Percentiles rank a stretch among this genome's conserved stretches.
Evolutionary conservation across 2,888 invertebrate genomes (phyloP).

Genomic region (Pollenia angustigena): DNA sequence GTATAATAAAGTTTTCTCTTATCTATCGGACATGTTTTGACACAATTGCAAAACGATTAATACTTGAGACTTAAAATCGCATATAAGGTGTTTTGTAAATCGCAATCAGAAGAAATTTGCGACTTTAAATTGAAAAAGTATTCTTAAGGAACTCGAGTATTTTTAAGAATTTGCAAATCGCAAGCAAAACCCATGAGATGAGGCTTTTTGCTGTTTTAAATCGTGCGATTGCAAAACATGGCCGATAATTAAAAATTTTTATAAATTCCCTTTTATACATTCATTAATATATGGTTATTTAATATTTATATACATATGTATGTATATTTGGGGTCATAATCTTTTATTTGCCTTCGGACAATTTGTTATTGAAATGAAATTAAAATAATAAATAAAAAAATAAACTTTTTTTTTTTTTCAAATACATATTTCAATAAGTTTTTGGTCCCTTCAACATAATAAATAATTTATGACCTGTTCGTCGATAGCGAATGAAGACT

Average conservation of each 20-base stretch:
- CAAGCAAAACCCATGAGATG: too few relatives aligned
- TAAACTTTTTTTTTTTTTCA: conserved; percentile 33
- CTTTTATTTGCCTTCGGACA: conserved; percentile 72
- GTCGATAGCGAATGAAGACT: too few relatives aligned
- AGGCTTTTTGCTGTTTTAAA: too few relatives aligned
- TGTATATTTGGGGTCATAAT: conserved; percentile 61
- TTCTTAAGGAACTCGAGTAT: too few relatives aligned
- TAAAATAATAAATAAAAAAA: conserved; percentile 1
- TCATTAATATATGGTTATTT: conserved; percentile 45
- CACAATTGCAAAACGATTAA: too few relatives aligned
- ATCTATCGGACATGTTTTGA: not conserved
- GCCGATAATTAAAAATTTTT: conserved; percentile 19
- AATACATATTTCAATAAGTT: conserved; percentile 47
- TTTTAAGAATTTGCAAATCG: too few relatives aligned
- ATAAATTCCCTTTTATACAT: conserved; percentile 49
- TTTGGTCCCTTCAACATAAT: conserved; percentile 48
- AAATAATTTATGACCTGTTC: conserved; percentile 47
- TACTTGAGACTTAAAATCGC: too few relatives aligned
- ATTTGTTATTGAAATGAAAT: conserved; percentile 49
- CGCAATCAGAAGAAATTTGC: too few relatives aligned
- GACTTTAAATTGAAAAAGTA: too few relatives aligned
- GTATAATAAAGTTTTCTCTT: not conserved
- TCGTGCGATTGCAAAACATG: too few relatives aligned
- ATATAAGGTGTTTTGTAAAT: too few relatives aligned
- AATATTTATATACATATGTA: conserved; percentile 44